Conservation (phyloP, 2,797 vertebrate genomes). For the Eremophila alpestris region DNA sequence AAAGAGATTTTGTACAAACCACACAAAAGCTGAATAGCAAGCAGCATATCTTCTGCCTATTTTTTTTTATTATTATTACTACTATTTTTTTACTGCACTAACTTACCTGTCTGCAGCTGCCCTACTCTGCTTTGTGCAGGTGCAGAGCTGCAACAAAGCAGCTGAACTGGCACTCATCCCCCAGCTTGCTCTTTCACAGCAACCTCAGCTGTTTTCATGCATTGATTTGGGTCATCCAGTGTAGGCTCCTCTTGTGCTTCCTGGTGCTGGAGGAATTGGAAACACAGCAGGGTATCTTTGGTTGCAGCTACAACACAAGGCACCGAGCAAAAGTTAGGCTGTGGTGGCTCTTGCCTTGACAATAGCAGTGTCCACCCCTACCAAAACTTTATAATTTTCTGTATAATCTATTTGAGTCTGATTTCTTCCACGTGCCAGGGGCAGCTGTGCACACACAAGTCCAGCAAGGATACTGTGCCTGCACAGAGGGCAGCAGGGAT, state of each 20-base stretch:
- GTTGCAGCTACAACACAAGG: not conserved
- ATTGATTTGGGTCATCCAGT: not conserved
- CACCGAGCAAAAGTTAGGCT: not conserved
- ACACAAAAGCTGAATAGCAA: not conserved
- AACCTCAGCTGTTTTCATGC: not conserved
- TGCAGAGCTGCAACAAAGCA: not conserved
- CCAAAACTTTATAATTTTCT: not conserved
- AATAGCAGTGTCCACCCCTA: not conserved
- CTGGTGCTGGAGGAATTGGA: not conserved
- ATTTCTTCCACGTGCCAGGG: not conserved
- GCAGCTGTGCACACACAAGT: not conserved
- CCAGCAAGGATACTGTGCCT: not conserved
- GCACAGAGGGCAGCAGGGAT: not conserved
- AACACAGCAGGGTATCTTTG: not conserved
- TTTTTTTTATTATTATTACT: too few relatives aligned
- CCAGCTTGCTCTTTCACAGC: not conserved
- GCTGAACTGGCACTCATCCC: not conserved
- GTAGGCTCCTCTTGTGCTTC: not conserved
- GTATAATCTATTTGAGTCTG: not conserved
- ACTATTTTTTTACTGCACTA: not conserved
- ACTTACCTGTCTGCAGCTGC: not conserved
- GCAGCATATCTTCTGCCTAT: not conserved
- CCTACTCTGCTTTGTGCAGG: not conserved
- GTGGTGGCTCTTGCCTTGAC: not conserved
- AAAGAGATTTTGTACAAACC: not conserved